Evolutionary conservation across 2,797 vertebrate genomes (phyloP), one percentile per base, ranked within the genome.

Genomic region (Sebastiscus albofasciatus): DNA sequence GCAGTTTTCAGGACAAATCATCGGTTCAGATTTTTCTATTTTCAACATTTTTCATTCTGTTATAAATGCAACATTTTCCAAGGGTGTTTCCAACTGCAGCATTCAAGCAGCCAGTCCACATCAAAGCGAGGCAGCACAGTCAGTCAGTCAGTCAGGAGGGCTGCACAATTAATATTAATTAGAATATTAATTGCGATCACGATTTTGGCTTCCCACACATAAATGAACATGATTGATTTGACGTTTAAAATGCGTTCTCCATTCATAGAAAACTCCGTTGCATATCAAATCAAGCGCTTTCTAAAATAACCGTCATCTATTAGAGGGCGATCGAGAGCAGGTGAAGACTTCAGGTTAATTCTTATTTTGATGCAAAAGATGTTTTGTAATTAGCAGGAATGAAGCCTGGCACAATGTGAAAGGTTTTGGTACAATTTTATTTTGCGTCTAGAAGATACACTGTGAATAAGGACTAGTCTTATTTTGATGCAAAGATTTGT

Each of bases 81-180:
- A 80, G 93, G 94, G 94, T 94, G 94, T 92, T 85, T 88, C 82
- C 39, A 84, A 79, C 82, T 85, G 90, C 79, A 90, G 87, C 86
- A 83, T 56, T 85, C 74, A 90, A 90, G 86, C 86, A 92, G 91
- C 80, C 84, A 91, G 90, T 88, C 82, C 83, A 84, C 67, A 62
- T 84, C 86, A 83, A 92, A 94, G 91, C 90, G 61, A 90, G 87
- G 92, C 92, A 92, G 84, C 86, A 82, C 86, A 87, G 52, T 39
- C 11, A 62, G 67, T 77, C 66, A 74, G 61, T 39, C 34, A 61
- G 33, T 62, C 59, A n/a, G 29, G 2, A 13, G 61, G 22, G 62
- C 62, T 18, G 62, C 36, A 66, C 62, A 66, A 18, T 10, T 22
- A 27, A 16, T 42, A 24, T 24, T 24, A 24, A 24, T 24, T 24